A percentile compares a stretch with the other conserved stretches of the same genome.
phyloP scores from a whole-genome alignment of 2,113 vertebrate genomes.

The Chascanopsetta lugubris region DNA sequence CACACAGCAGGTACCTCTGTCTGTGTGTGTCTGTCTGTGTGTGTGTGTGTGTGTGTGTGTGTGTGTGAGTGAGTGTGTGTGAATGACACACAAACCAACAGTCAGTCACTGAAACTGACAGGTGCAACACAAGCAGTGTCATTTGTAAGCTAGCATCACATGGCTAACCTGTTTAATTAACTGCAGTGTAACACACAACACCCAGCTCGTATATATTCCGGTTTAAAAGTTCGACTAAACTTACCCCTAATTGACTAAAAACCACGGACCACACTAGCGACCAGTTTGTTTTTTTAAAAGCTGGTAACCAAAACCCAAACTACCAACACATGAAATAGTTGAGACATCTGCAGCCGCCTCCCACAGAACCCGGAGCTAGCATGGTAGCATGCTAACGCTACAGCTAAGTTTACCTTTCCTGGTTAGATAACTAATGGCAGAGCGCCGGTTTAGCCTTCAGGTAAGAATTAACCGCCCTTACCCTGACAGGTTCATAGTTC shows the following conservation, averaged over 20 bases:
- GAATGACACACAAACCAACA: too few relatives aligned
- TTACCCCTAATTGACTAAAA: too few relatives aligned
- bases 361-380: conserved; percentile 47
- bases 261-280: not conserved
- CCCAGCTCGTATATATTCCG: conserved; percentile 18
- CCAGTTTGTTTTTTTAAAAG: not conserved
- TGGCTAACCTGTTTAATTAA: conserved; percentile 41
- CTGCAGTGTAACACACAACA: conserved; percentile 23
- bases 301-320: not conserved
- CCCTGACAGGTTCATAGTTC: conserved; percentile 15
- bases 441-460: accelerated
- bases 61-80: too few relatives aligned
- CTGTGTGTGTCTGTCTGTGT: not conserved
- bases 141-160: conserved; percentile 18
- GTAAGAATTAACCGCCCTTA: conserved; percentile 8
- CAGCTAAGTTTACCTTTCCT: conserved; percentile 32
- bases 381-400: conserved; percentile 50
- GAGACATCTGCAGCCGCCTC: conserved; percentile 43
- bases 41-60: not conserved
- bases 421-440: not conserved
- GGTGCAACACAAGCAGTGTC: not conserved
- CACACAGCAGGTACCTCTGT: not conserved
- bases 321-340: conserved; percentile 38
- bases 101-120: not conserved
- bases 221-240: not conserved